phyloP scores from a whole-genome alignment of 2,113 vertebrate species.

The Phylloscopus trochiloides region DNA sequence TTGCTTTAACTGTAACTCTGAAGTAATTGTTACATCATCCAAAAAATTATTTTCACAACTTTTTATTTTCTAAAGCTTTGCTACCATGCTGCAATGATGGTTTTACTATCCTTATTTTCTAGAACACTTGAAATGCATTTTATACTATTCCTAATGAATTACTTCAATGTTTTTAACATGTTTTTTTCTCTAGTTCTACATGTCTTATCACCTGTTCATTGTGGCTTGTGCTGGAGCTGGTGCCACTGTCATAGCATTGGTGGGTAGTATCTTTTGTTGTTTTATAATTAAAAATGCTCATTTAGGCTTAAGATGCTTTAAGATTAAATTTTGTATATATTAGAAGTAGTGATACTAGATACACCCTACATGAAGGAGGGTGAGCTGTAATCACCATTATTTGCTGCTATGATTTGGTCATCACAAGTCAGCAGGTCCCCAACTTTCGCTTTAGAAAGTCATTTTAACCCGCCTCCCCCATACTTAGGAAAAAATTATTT shows the following conservation, averaged over 20 bases:
- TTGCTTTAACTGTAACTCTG: not conserved
- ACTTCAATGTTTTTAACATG: not conserved
- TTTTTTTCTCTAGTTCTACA: conserved; percentile 86
- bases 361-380: not conserved
- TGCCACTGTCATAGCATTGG: conserved; percentile 96
- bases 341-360: not conserved
- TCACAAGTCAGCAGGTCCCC: not conserved
- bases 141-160: not conserved
- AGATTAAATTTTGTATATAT: not conserved
- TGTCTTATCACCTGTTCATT: conserved; percentile 98
- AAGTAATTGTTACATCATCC: not conserved
- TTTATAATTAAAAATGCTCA: not conserved
- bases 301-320: conserved; percentile 31
- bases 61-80: not conserved
- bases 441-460: not conserved
- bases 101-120: not conserved
- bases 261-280: conserved; percentile 73
- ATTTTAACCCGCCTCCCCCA: not conserved
- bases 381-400: not conserved
- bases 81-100: not conserved
- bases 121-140: not conserved
- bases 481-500: not conserved
- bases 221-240: conserved; percentile 96
- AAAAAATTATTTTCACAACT: not conserved
- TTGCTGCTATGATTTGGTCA: not conserved